Base-by-base conservation (phyloP, 2,113 vertebrate species). In the Dolichotis patagonum region DNA sequence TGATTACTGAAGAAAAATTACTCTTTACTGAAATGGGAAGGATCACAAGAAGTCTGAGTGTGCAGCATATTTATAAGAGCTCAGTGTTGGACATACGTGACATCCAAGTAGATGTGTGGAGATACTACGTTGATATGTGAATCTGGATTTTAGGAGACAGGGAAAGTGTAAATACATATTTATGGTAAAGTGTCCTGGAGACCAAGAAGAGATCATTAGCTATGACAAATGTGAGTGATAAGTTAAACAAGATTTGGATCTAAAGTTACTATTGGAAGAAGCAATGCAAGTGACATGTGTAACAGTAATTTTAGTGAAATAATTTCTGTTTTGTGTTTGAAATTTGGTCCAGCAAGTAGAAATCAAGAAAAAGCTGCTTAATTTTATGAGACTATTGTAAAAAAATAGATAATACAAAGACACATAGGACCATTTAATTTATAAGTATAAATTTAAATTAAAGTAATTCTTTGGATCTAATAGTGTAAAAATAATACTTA, bases 291-390 rank as follows among this genome's bases (percentile, higher is more conserved):
- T 67, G 65, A 77, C 20, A n/a, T 54, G 82, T 67, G 5, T 83
- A 87, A 95, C 35, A 95, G 35, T 35, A 82, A 49, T 67, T 86
- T 83, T 83, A 69, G 63, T 71, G 56, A 67, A 83, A 22, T 41
- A 7, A 54, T 80, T 86, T 78, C 46, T 67, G n/a, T 26, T 60
- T 63, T 78, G 28, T 65, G 13, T 43, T 49, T 86, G 35, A 86
- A 78, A 65, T 85, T 83, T 92, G 54, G 22, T 11, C 49, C 35
- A 52, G 43, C 46, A 85, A 92, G 20, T 8, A 77, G 13, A 71
- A 60, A 84, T 58, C 41, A 11, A 52, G 43, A 19, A 85, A 85
- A 58, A 71, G 20, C 52, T 46, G 20, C 13, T n/a, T 77, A 49
- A 85, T 77, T 85, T 86, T 38, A 91, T 83, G n/a, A 82, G 5